Evolutionary conservation across 2,888 invertebrate species (phyloP), one percentile per base, ranked within the genome.

Genomic region (Thecophora atra): DNA sequence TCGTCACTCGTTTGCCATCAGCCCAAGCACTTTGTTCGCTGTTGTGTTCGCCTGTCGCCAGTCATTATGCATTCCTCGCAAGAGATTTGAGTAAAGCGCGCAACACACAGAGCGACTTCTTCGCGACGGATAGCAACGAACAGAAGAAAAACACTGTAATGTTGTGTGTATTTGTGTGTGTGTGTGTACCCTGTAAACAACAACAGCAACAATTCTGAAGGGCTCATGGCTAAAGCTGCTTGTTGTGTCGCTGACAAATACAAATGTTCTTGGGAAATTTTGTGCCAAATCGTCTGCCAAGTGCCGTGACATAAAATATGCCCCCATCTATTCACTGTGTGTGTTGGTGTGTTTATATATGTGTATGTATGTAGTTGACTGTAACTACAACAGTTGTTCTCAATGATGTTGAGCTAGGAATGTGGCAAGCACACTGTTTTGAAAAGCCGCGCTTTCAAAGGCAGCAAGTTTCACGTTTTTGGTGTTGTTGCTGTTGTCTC

Each of bases 251-350:
- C 60, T 69, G 69, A 69, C 69, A 69, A 69, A 69, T 69, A 69
- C 69, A 69, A 69, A 69, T 69, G 69, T 69, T 69, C 62, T 26
- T 11, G 69, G 26, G 7, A 30, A 60, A 73, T 74, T 73, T 76
- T 77, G 75, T 77, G 77, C 76, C 78, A 78, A 78, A 78, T 78
- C 77, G 76, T 74, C 77, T 78, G 78, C 76, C 78, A 77, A 75
- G 71, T 75, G 69, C 72, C 77, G 73, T 69, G 69, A 69, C 69
- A 58, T 58, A 68, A 68, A 68, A 68, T 68, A 68, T 68, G 68
- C 68, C 52, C 19, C 52, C 52, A 19, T 52, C 19, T 63, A 63
- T 54, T 42, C 8, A n/a, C 28, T n/a, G 8, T 8, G 62, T 42
- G 30, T 60, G 62, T 63, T 6, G 28, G 19, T 63, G 42, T 37